Evolutionary conservation across 2,113 vertebrate species (phyloP).

Genomic region (Pseudorectes ferrugineus): DNA sequence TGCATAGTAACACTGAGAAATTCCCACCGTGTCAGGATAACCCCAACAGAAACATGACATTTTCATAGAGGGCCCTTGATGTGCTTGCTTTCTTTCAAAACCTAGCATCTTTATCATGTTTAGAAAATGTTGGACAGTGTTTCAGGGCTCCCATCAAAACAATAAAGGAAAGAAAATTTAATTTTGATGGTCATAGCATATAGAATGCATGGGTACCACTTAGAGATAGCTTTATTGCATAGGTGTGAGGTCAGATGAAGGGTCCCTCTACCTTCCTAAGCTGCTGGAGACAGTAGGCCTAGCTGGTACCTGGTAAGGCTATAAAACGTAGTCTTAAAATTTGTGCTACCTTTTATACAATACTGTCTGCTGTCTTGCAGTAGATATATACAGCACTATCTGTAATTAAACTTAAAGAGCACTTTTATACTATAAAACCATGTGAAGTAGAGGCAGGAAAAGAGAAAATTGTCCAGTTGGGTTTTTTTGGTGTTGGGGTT

Average conservation of each 20-base stretch:
- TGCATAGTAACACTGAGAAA: not conserved
- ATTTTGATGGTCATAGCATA: not conserved
- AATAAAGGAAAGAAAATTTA: not conserved
- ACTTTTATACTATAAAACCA: not conserved
- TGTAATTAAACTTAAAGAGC: not conserved
- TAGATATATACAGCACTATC: not conserved
- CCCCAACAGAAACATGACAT: not conserved
- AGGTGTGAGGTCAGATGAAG: not conserved
- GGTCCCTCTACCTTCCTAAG: not conserved
- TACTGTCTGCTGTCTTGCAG: not conserved
- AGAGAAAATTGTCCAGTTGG: not conserved
- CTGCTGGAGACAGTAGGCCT: not conserved
- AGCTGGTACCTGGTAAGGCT: not conserved
- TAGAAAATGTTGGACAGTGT: not conserved
- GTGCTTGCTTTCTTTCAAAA: not conserved
- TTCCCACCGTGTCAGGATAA: not conserved
- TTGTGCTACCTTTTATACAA: not conserved
- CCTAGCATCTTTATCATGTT: not conserved
- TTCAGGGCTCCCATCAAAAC: not conserved
- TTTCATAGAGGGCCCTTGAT: not conserved
- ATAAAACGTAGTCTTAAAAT: not conserved
- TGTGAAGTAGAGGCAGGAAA: not conserved
- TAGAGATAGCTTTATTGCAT: not conserved
- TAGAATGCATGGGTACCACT: not conserved
- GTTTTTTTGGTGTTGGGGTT: fast-evolving